phyloP scores from a whole-genome alignment of 64 coral and sea anemone species.

The Pocillopora damicornis region DNA sequence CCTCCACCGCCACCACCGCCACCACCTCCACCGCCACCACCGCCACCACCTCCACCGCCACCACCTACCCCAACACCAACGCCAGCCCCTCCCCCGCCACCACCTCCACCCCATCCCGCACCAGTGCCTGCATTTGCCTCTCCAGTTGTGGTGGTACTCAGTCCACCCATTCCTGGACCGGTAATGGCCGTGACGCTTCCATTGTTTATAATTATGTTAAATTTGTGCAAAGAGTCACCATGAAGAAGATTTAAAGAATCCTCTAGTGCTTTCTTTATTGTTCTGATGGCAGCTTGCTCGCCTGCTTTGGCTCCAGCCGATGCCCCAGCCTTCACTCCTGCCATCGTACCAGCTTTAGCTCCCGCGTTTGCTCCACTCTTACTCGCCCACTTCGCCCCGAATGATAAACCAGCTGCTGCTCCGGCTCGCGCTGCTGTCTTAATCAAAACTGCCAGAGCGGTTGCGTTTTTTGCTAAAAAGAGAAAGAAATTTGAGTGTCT shows the following conservation, averaged over 20 bases:
- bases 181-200: background rate
- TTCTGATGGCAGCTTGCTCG: conserved; percentile 38
- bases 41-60: background rate
- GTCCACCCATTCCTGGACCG: background rate
- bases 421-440: conserved; percentile 33
- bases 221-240: background rate
- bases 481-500: background rate
- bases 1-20: background rate
- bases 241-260: conserved; percentile 30
- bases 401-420: conserved; percentile 26
- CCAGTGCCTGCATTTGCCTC: background rate
- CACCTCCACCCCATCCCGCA: background rate
- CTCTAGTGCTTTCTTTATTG: conserved; percentile 11
- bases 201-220: background rate
- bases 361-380: conserved; percentile 45
- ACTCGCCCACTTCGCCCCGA: conserved; percentile 2
- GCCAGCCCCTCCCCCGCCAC: background rate
- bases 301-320: conserved; percentile 63
- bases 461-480: conserved; percentile 25
- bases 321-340: conserved; percentile 49
- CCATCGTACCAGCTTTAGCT: conserved; percentile 51
- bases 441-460: conserved; percentile 2
- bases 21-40: background rate
- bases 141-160: background rate
- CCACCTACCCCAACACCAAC: conserved; percentile 1